Percentiles rank a stretch among this genome's conserved stretches.
Conservation (phyloP, 2,888 invertebrate genomes). For the Xestoiulus laeticollis region DNA sequence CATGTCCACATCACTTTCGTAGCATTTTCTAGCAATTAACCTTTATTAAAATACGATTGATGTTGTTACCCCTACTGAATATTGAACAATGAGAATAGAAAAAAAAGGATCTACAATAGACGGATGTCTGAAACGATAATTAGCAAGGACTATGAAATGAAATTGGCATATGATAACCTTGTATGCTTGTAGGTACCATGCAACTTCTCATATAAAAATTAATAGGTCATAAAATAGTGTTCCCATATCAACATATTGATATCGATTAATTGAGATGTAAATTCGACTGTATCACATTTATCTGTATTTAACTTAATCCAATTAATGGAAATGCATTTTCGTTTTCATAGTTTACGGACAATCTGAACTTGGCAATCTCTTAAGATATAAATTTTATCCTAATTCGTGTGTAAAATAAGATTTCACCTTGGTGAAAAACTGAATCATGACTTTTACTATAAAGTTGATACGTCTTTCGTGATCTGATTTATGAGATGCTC, state of each 20-base stretch:
- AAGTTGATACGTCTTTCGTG: background rate
- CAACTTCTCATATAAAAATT: background rate
- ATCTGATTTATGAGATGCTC: conserved; percentile 12
- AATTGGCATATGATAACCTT: conserved; percentile 3
- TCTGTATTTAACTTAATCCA: background rate
- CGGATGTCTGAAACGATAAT: conserved; percentile 29
- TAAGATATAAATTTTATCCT: background rate
- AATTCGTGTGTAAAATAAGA: background rate
- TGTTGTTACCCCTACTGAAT: background rate
- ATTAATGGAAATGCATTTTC: background rate
- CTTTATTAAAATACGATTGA: background rate
- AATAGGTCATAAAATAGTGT: background rate
- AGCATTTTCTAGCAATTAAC: background rate
- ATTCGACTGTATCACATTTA: background rate
- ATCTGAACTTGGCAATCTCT: background rate
- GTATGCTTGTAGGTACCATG: conserved; percentile 15
- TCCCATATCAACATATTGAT: background rate
- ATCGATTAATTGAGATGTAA: background rate
- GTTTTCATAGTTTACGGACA: background rate
- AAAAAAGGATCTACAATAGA: background rate
- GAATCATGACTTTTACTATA: background rate
- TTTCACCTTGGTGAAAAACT: background rate
- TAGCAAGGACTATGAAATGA: background rate
- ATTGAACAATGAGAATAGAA: background rate
- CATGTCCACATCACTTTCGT: conserved; percentile 7